Evolutionary conservation across 2,797 vertebrate genomes (phyloP).

Genomic region (Apogon hyalosoma): DNA sequence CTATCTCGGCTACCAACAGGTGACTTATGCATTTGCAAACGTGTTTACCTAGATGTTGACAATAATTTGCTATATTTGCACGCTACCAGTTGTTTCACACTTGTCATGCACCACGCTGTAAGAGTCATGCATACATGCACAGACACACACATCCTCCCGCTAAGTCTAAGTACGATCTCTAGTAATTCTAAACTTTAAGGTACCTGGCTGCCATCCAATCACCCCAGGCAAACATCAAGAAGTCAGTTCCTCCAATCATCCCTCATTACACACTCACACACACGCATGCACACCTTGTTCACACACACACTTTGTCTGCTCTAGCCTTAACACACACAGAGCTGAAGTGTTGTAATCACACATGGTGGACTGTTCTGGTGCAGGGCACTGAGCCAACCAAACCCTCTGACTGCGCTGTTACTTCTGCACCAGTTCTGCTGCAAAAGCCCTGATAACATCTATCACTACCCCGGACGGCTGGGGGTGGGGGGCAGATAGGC

Average conservation of each 20-base stretch:
- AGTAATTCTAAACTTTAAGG: constrained; percentile 55
- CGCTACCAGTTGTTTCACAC: constrained; percentile 11
- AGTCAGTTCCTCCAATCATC: constrained; percentile 31
- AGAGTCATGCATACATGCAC: constrained; percentile 7
- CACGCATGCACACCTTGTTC: constrained; percentile 14
- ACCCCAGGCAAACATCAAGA: constrained; percentile 50
- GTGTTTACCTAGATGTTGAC: neutral
- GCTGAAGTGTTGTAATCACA: constrained; percentile 54
- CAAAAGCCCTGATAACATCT: constrained; percentile 62
- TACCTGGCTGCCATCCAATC: constrained; percentile 56
- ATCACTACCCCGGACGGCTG: constrained; percentile 33
- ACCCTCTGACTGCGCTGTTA: constrained; percentile 48
- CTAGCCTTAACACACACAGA: constrained; percentile 12
- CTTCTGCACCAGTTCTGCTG: constrained; percentile 50
- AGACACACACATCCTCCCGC: constrained; percentile 6
- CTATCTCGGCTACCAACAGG: too few relatives aligned
- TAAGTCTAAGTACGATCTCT: constrained; percentile 31
- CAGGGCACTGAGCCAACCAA: constrained; percentile 52
- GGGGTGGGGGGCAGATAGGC: constrained; percentile 2
- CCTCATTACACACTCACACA: constrained; percentile 8
- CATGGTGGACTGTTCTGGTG: constrained; percentile 38
- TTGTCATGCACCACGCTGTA: neutral
- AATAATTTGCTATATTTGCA: neutral
- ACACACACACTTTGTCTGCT: neutral
- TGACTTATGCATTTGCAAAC: neutral